Evolutionary conservation across 2,888 invertebrate species (phyloP), one percentile per base, ranked within the genome.

Genomic region (Cyrtodaria siliqua): DNA sequence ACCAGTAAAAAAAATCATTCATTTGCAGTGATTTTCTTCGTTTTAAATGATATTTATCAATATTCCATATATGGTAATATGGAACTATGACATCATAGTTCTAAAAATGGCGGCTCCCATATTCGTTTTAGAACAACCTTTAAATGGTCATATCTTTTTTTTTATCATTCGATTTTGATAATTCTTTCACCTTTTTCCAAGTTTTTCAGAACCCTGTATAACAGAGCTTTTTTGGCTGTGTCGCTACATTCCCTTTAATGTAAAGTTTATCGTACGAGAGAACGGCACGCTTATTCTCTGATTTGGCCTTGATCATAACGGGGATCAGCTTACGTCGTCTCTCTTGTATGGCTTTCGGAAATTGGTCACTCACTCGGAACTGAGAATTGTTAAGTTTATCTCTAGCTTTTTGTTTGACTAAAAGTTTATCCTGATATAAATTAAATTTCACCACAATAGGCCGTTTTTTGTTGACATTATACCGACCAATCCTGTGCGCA

Each of bases 341-440:
- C 12, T 59, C 59, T 9, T 59, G 59, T 18, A 67, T 40, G 1
- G 38, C 67, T 20, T 59, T 57, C 1, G 60, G 53, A 29, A 40
- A 68, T 47, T 68, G 68, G 42, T 68, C 68, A 42, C 52, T 68
- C 14, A 68, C 52, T 20, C 68, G 49, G 49, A 26, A 57, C 18
- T 57, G 18, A 40, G 57, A 38, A 38, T 24, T 40, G 6, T 40
- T 57, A 18, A 57, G 38, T 40, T 57, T 33, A 33, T 38, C 57
- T 18, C 38, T 33, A 4, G 49, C 49, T 44, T 44, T 44, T 16
- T 44, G 44, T 44, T 44, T 44, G 44, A 44, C 20, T 44, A 16
- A 44, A 44, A 44, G 44, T 44, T 44, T 44, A 44, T 44, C n/a
- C n/a, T 44, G 44, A 20, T 44, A 16, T 9, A 18, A 44, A 44